Percentiles rank a stretch among this genome's conserved stretches.
These are phyloP conservation scores for Hipparchia semele DNA, from an alignment of 2,888 invertebrate species.

Conservation along the genomic window DNA sequence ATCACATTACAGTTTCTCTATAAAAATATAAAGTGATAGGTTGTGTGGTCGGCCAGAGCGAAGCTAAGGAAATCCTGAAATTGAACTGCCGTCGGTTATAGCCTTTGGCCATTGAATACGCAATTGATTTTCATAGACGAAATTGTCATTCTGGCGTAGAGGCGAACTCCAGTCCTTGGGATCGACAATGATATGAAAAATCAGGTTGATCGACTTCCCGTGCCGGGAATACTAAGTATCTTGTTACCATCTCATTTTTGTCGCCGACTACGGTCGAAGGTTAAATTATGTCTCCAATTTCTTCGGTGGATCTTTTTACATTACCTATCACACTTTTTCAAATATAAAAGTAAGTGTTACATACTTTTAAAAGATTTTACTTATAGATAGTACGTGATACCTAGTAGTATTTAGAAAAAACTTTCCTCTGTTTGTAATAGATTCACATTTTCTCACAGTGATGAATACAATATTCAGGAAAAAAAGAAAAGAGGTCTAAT, in stretches of 20 bases:
- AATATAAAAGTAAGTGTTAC: slow-evolving; percentile 4
- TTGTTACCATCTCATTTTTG: slow-evolving; percentile 75
- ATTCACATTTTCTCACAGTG: no score
- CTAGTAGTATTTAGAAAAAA: no score
- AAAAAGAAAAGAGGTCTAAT: no score
- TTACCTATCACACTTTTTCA: slow-evolving; percentile 16
- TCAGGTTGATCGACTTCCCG: slow-evolving; percentile 75
- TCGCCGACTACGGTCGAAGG: slow-evolving; percentile 64
- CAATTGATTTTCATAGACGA: slow-evolving; percentile 80
- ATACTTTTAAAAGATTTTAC: background rate
- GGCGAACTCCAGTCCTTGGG: slow-evolving; percentile 61
- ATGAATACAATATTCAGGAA: no score
- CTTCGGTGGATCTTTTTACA: slow-evolving; percentile 54
- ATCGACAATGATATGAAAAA: slow-evolving; percentile 80
- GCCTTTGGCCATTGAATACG: slow-evolving; percentile 43
- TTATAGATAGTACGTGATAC: background rate
- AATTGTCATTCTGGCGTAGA: slow-evolving; percentile 74
- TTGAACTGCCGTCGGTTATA: slow-evolving; percentile 61
- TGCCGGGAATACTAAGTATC: slow-evolving; percentile 74
- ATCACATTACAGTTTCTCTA: background rate
- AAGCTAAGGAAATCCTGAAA: background rate
- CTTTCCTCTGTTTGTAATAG: no score
- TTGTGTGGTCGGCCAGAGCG: background rate
- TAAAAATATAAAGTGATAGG: background rate
- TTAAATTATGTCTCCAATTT: slow-evolving; percentile 63